Evolutionary conservation across 2,888 invertebrate genomes (phyloP).

Genomic region (Dryobota labecula): DNA sequence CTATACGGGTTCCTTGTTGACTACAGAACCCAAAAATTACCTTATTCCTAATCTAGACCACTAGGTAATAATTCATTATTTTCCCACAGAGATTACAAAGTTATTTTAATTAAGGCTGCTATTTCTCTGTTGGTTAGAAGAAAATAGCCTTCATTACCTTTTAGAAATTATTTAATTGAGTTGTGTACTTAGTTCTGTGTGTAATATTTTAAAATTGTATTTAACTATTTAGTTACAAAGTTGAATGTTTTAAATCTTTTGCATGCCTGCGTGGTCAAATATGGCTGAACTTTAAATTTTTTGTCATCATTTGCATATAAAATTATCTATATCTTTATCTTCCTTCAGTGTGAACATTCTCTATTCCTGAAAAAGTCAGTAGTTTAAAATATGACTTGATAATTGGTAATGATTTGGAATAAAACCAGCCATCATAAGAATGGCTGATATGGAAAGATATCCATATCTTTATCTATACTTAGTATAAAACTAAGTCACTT

Average conservation of each 20-base stretch:
- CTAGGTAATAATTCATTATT: conserved; percentile 53
- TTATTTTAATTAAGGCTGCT: conserved; percentile 59
- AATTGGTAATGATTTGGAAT: background rate
- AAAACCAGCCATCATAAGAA: background rate
- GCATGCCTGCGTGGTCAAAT: too few species aligned
- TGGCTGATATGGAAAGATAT: too few species aligned
- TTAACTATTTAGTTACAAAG: too few species aligned
- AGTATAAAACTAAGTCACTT: background rate
- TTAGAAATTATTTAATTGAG: conserved; percentile 15
- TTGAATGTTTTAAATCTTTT: too few species aligned
- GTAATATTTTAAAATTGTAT: too few species aligned
- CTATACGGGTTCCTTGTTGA: too few species aligned
- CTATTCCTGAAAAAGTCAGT: conserved; percentile 6
- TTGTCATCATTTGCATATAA: too few species aligned
- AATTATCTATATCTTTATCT: too few species aligned
- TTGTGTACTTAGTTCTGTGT: too few species aligned
- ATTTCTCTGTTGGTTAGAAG: conserved; percentile 38
- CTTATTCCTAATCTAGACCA: conserved; percentile 28
- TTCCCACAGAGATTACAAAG: conserved; percentile 42
- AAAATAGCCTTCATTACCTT: conserved; percentile 39
- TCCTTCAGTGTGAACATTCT: conserved; percentile 7
- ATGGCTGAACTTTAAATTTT: too few species aligned
- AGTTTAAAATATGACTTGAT: background rate
- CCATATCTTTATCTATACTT: background rate
- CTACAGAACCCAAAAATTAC: too few species aligned